A percentile compares a stretch with the other conserved stretches of the same genome.
Evolutionary conservation across 1,140 invertebrate species (phyloP).

Genomic region (Laodelphax striatellus): DNA sequence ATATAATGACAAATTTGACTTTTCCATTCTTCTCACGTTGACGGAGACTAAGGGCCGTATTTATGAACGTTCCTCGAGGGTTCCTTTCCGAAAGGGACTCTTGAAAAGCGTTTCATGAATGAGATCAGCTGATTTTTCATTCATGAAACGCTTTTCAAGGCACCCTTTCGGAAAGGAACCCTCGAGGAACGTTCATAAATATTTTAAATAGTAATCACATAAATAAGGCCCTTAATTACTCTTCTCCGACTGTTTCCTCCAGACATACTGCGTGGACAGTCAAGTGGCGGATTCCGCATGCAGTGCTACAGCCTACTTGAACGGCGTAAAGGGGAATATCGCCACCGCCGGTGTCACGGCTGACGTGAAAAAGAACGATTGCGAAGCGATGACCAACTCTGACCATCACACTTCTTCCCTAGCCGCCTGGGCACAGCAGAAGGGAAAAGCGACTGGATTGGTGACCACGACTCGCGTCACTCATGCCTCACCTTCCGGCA

Average conservation of each 20-base stretch:
- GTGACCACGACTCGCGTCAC: conserved; percentile 43
- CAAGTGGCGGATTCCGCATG: conserved; percentile 74
- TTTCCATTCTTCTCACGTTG: no score
- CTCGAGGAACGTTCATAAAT: no score
- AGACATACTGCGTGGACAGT: conserved; percentile 73
- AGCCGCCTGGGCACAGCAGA: conserved; percentile 54
- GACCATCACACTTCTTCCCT: conserved; percentile 36
- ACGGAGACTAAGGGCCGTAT: no score
- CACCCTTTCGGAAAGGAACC: no score
- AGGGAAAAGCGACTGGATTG: conserved; percentile 57
- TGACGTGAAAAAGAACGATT: conserved; percentile 41
- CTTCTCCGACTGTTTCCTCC: background rate
- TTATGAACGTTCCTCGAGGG: no score
- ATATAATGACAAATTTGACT: no score
- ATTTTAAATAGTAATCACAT: no score
- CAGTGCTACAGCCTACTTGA: conserved; percentile 67
- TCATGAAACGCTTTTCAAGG: no score
- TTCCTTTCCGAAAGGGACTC: no score
- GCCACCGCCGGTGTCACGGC: conserved; percentile 59
- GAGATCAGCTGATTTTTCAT: no score
- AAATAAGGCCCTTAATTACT: background rate
- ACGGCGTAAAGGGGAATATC: conserved; percentile 70
- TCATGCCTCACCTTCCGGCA: conserved; percentile 45
- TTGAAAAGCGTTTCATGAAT: no score
- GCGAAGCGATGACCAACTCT: conserved; percentile 36